Evolutionary conservation across 1,140 invertebrate species (phyloP).

Genomic region (Heterodera carotae): DNA sequence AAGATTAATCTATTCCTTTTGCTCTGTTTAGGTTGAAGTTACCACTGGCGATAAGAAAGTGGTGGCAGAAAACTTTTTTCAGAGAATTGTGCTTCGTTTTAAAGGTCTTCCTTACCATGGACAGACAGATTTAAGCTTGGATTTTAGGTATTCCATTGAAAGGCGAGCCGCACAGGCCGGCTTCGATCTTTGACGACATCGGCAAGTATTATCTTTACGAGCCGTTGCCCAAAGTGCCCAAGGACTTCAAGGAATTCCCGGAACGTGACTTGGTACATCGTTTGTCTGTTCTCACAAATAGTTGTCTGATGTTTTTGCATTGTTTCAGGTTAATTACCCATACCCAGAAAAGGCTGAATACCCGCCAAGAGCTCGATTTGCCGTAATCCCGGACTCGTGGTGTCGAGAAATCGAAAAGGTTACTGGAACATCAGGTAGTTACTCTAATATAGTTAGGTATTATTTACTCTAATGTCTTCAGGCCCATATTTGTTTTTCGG

Average conservation of each 20-base stretch:
- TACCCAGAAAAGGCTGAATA: constrained; percentile 59
- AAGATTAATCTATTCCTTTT: too few species aligned
- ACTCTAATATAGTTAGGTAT: constrained; percentile 7
- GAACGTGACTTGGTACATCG: constrained; percentile 60
- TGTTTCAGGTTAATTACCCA: constrained; percentile 58
- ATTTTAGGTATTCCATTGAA: constrained; percentile 58
- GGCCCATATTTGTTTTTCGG: constrained; percentile 62
- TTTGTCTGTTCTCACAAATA: neutral
- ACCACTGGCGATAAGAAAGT: constrained; percentile 96
- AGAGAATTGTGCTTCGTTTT: constrained; percentile 60
- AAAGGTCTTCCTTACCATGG: constrained; percentile 41
- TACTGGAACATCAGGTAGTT: constrained; percentile 59
- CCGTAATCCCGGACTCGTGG: constrained; percentile 63
- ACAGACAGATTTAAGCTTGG: neutral
- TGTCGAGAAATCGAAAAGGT: constrained; percentile 61
- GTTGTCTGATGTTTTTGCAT: constrained; percentile 13
- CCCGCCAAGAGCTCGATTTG: constrained; percentile 60
- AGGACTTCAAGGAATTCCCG: constrained; percentile 63
- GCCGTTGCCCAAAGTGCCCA: constrained; percentile 57
- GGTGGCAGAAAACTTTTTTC: constrained; percentile 73
- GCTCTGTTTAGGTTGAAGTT: constrained; percentile 81
- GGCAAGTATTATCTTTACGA: constrained; percentile 58
- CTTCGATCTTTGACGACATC: constrained; percentile 61
- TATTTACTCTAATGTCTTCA: constrained; percentile 30
- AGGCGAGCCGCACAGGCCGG: constrained; percentile 57